Base-by-base conservation (phyloP, 1,140 invertebrate genomes). In the Glossosoma conforme region DNA sequence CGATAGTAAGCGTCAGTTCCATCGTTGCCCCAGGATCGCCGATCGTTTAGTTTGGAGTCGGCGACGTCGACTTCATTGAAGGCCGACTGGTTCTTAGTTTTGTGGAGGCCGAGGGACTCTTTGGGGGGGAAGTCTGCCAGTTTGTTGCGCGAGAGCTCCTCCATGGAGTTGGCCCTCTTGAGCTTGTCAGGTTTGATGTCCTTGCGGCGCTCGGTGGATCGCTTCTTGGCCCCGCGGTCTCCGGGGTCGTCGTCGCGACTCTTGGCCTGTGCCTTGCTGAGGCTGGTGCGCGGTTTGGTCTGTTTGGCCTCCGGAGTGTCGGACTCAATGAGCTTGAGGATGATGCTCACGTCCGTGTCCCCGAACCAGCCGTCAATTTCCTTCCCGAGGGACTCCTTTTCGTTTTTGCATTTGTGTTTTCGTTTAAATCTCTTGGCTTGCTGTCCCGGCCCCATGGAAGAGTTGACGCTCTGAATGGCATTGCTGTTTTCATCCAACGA, bases 101-200 rank as follows among this genome's bases (percentile, higher is more conserved):
- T 68, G 18, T 62, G 64, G 41, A 71, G 56, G 41, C 61, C 63
- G 22, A 71, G 61, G 50, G 65, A 71, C 38, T 65, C 63, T 2
- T 68, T 62, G 19, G 64, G 68, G 66, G 53, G 10, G 37, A 84
- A 70, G 62, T 86, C 83, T 59, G 84, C 81, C 15, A 85, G 66
- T 67, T 80, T 85, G 10, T 79, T 81, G 43, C 79, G 80, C 2
- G 82, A 84, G 50, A 86, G 78, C 66, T 86, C 84, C 65, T 86
- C 84, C 24, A 86, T 64, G 9, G 82, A 84, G 58, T 81, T 80
- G 30, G 81, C 79, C 53, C 82, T 81, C 62, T 83, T 78, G 28
- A 80, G 20, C 65, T 72, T 60, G 67, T 69, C 62, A 68, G 64
- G 38, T 58, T 70, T 69, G 24, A 20, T 32, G 56, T 72, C 69